These are phyloP conservation scores for Bombyx huttoni DNA, from an alignment of 2,888 invertebrate species.

Conservation along the genomic window DNA sequence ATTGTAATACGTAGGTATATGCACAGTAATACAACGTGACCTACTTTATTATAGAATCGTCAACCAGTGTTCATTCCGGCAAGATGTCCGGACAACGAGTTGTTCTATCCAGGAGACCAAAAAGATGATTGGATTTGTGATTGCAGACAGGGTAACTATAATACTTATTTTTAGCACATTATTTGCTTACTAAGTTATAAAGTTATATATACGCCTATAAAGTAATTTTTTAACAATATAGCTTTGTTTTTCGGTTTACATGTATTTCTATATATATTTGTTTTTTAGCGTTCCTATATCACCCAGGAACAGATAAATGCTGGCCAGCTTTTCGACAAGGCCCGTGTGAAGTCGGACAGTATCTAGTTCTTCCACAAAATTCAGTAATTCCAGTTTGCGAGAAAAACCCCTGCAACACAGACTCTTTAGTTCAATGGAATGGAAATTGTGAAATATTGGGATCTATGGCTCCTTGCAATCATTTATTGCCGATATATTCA, in stretches of 20 bases:
- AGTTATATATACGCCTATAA: too few species aligned
- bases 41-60: constrained; percentile 43
- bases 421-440: constrained; percentile 58
- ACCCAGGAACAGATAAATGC: constrained; percentile 74
- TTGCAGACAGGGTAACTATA: constrained; percentile 69
- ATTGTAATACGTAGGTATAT: background rate
- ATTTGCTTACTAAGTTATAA: too few species aligned
- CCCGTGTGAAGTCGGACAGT: constrained; percentile 71
- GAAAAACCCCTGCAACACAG: constrained; percentile 72
- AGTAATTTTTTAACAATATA: too few species aligned
- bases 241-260: background rate
- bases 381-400: constrained; percentile 73
- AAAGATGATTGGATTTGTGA: constrained; percentile 77
- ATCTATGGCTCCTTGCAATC: constrained; percentile 45
- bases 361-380: constrained; percentile 65
- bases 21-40: background rate
- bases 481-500: constrained; percentile 26
- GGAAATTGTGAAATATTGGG: constrained; percentile 57
- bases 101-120: constrained; percentile 77
- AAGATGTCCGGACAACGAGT: constrained; percentile 75
- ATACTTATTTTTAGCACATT: too few species aligned
- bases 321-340: constrained; percentile 76
- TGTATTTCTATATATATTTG: too few species aligned
- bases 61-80: constrained; percentile 72
- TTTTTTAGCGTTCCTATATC: constrained; percentile 70